Evolutionary conservation across 2,888 invertebrate genomes (phyloP).

Genomic region (Drosophila algonquin): DNA sequence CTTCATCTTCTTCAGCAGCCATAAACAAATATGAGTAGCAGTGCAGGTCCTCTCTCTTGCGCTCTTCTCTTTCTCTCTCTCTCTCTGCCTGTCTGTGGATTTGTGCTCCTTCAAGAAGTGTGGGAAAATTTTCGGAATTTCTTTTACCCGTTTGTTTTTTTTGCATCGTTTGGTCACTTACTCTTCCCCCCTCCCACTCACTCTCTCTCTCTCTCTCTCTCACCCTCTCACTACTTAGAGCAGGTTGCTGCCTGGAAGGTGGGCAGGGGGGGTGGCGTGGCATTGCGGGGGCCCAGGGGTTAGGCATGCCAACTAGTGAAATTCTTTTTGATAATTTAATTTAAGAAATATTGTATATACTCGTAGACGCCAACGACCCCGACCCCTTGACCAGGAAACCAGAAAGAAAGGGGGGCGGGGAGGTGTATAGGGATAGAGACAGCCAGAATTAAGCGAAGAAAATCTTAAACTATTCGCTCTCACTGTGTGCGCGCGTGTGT

Average conservation of each 20-base stretch:
- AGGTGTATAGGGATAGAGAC: background rate
- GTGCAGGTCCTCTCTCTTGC: conserved; percentile 39
- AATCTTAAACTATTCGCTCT: conserved; percentile 42
- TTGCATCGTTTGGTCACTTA: conserved; percentile 2
- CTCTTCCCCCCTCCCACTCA: conserved; percentile 9
- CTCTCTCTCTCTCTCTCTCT: conserved; percentile 5
- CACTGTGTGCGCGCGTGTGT: background rate
- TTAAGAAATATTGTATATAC: conserved; percentile 75
- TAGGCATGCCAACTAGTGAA: conserved; percentile 77
- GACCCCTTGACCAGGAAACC: conserved; percentile 66
- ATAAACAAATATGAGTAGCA: conserved; percentile 79
- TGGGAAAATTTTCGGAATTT: conserved; percentile 78
- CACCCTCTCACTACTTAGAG: background rate
- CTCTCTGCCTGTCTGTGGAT: conserved; percentile 4
- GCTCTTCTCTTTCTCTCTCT: conserved; percentile 27
- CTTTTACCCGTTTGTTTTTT: conserved; percentile 52
- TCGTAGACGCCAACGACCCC: conserved; percentile 46
- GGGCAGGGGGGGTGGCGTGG: conserved; percentile 48
- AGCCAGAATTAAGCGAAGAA: conserved; percentile 52
- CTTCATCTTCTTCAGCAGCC: conserved; percentile 58
- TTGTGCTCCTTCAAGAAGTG: conserved; percentile 65
- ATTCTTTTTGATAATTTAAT: conserved; percentile 80
- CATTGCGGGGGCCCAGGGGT: conserved; percentile 45
- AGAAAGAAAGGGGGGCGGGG: background rate
- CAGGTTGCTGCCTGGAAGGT: conserved; percentile 50